Evolutionary conservation across 2,888 invertebrate species (phyloP).

Genomic region (Entomobrya multifasciata): DNA sequence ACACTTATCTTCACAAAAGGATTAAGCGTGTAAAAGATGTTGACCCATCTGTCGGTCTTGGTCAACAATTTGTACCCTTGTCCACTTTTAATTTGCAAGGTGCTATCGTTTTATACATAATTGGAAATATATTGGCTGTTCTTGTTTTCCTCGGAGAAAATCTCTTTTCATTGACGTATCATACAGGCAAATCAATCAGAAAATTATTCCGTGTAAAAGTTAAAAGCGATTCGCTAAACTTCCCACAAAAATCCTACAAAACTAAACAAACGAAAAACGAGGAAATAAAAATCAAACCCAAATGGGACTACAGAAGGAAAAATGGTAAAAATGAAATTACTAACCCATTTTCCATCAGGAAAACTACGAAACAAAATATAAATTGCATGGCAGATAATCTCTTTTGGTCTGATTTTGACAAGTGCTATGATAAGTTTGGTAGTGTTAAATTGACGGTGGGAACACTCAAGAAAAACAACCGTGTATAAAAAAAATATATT

Average conservation of each 20-base stretch:
- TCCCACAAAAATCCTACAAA: too few species aligned
- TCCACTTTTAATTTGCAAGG: constrained; percentile 20
- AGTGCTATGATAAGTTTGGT: neutral
- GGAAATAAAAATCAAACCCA: too few species aligned
- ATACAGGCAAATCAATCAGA: neutral
- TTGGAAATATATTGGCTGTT: constrained; percentile 1
- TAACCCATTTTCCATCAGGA: too few species aligned
- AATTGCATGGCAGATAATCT: too few species aligned
- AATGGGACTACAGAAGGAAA: too few species aligned
- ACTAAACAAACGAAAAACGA: too few species aligned
- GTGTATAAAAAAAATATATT: neutral
- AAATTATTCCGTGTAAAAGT: too few species aligned
- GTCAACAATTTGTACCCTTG: constrained; percentile 40
- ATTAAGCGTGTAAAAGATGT: constrained; percentile 8
- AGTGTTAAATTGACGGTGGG: neutral
- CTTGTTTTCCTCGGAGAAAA: constrained; percentile 22
- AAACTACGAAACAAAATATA: neutral
- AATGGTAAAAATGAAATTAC: too few species aligned
- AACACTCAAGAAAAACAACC: too few species aligned
- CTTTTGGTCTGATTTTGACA: neutral
- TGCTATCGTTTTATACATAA: constrained; percentile 6
- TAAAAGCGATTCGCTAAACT: too few species aligned
- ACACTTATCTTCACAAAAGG: neutral
- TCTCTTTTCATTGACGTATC: neutral
- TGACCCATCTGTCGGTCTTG: constrained; percentile 17